Base-by-base conservation (phyloP, 2,797 vertebrate genomes). In the Glyptemys insculpta region DNA sequence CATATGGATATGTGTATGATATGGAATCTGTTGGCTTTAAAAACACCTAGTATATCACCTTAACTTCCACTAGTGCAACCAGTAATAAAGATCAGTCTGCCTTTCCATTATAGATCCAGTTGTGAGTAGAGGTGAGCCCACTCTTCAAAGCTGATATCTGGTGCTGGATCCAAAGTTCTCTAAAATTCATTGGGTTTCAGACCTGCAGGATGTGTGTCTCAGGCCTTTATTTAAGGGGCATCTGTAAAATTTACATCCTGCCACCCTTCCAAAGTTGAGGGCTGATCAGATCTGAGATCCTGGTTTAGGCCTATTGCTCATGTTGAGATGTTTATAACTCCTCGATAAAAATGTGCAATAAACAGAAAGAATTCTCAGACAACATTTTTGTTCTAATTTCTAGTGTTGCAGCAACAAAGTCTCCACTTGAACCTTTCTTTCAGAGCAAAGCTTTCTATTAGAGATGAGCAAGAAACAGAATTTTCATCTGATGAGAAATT, bases 401-500 rank as follows among this genome's bases (percentile, higher is more conserved):
- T 72, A 72, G 12, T 41, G 37, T 72, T 72, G n/a, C 68, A 72
- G 68, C 68, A 23, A 23, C 9, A 41, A 41, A 41, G 10, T 72
- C 37, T 72, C 68, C 37, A 41, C n/a, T 23, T 72, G 11, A 23
- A 72, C 21, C 21, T 68, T 72, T 37, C 68, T 37, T 72, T 23
- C 19, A 25, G 18, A 68, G 34, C 18, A 68, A 37, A 54, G 19
- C 79, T 89, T 81, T 88, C 80, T 56, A 0, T 52, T 27, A 53
- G 83, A 72, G 4, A 47, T 83, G 62, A 1, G 29, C 91, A 53
- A 52, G 91, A 94, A 52, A 25, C 79, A 76, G 78, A 86, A 85
- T 79, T 95, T 85, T 53, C 31, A 81, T 31, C 49, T 5, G 3
- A 0, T 76, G 31, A 21, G 11, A 47, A 85, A 29, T 56, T 15